Conservation (phyloP, 2,797 vertebrate species). For the Malurus leucopterus region DNA sequence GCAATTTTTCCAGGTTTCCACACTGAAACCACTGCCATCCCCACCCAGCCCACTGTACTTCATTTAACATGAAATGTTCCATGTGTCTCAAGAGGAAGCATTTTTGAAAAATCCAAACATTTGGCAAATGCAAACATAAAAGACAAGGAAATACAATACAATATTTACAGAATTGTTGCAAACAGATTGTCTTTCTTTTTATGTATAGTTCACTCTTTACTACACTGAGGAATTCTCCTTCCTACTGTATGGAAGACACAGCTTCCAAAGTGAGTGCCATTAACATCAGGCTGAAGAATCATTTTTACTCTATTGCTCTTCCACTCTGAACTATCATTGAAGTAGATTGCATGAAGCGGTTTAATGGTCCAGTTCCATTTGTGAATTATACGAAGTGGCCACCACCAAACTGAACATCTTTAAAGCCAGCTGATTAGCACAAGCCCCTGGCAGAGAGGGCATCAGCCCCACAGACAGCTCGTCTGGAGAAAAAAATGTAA, state of each 20-base stretch:
- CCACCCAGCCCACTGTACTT: background rate
- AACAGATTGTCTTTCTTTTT: background rate
- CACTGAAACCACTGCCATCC: conserved; percentile 21
- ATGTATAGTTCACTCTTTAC: background rate
- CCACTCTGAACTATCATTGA: background rate
- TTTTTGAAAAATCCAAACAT: background rate
- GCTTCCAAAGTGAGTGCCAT: background rate
- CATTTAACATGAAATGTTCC: background rate
- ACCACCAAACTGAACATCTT: background rate
- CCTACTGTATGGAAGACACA: background rate
- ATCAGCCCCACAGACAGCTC: background rate
- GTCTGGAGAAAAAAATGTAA: background rate
- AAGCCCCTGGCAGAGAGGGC: background rate
- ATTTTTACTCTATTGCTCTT: background rate
- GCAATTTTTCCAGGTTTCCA: conserved; percentile 49
- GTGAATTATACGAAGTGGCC: background rate
- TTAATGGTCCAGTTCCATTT: background rate
- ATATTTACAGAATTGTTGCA: background rate
- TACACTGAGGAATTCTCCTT: background rate
- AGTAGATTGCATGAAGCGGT: background rate
- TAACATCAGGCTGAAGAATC: background rate
- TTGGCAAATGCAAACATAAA: background rate
- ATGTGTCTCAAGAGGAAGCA: background rate
- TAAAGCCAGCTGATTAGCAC: background rate
- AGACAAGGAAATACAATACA: background rate